These are phyloP conservation scores for Synanthedon andrenaeformis DNA, from an alignment of 2,888 invertebrate species.

Conservation along the genomic window DNA sequence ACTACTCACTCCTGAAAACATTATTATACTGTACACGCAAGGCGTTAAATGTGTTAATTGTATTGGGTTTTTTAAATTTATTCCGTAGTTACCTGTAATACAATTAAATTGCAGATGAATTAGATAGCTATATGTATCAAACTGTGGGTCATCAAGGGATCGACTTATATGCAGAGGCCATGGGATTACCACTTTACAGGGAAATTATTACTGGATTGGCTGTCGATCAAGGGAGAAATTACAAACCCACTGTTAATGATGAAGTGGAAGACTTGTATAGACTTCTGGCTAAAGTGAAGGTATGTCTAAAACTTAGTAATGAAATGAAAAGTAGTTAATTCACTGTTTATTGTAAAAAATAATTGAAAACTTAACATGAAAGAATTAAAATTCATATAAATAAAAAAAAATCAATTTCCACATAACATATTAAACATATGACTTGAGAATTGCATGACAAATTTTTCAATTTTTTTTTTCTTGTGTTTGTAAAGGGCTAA, in stretches of 20 bases:
- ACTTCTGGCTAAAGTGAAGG: constrained; percentile 82
- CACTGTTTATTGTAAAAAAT: too few species aligned
- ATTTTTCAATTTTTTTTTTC: too few species aligned
- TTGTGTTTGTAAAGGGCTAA: too few species aligned
- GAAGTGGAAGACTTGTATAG: constrained; percentile 97
- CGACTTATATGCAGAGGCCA: constrained; percentile 90
- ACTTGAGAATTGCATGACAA: too few species aligned
- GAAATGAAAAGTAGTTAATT: neutral
- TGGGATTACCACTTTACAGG: constrained; percentile 91
- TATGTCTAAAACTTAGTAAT: constrained; percentile 24
- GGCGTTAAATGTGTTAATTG: too few species aligned
- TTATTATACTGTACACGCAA: too few species aligned
- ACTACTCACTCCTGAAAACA: too few species aligned
- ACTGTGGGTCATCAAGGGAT: constrained; percentile 98
- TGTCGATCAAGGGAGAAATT: constrained; percentile 81
- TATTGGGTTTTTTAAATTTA: too few species aligned
- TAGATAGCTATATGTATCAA: constrained; percentile 99
- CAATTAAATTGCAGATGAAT: constrained; percentile 74
- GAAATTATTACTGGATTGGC: constrained; percentile 87
- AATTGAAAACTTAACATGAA: neutral
- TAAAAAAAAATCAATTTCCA: too few species aligned
- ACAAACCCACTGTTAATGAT: constrained; percentile 85
- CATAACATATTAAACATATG: too few species aligned
- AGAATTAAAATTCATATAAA: too few species aligned
- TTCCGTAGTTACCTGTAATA: too few species aligned